A percentile compares a stretch with the other conserved stretches of the same genome.
Evolutionary conservation across 53 echinoderm and acorn worm genomes (phyloP).

Genomic region (Antedon mediterranea): DNA sequence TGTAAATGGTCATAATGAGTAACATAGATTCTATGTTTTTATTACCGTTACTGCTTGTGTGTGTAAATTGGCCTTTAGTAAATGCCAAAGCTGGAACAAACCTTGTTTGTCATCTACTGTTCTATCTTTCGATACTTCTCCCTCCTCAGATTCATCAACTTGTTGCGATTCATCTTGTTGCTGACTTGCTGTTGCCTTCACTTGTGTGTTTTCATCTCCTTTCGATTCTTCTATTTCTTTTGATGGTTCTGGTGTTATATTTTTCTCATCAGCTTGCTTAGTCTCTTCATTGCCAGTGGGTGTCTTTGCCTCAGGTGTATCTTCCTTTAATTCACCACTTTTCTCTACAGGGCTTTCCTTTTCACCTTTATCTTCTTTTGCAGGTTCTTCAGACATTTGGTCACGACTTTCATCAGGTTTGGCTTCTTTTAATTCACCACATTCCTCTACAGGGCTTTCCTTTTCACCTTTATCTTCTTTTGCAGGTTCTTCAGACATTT

Average conservation of each 20-base stretch:
- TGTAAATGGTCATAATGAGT: too few relatives aligned
- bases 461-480: constrained; percentile 4
- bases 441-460: constrained; percentile 3
- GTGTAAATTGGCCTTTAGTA: too few relatives aligned
- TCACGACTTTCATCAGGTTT: too few relatives aligned
- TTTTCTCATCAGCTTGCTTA: constrained; percentile 5
- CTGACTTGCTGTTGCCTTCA: too few relatives aligned
- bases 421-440: neutral
- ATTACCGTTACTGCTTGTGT: too few relatives aligned
- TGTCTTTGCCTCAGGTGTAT: constrained; percentile 6
- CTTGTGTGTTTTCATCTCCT: constrained; percentile 3
- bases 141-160: neutral
- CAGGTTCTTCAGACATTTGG: too few relatives aligned
- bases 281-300: neutral
- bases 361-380: constrained; percentile 3
- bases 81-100: neutral
- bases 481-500: too few relatives aligned
- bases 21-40: too few relatives aligned
- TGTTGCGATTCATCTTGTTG: neutral
- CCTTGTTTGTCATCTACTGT: neutral
- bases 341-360: constrained; percentile 6
- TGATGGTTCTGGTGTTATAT: neutral
- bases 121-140: neutral
- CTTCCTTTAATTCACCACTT: neutral
- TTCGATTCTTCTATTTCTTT: constrained; percentile 7